Evolutionary conservation across 2,888 invertebrate species (phyloP).

Genomic region (Oligia strigilis): DNA sequence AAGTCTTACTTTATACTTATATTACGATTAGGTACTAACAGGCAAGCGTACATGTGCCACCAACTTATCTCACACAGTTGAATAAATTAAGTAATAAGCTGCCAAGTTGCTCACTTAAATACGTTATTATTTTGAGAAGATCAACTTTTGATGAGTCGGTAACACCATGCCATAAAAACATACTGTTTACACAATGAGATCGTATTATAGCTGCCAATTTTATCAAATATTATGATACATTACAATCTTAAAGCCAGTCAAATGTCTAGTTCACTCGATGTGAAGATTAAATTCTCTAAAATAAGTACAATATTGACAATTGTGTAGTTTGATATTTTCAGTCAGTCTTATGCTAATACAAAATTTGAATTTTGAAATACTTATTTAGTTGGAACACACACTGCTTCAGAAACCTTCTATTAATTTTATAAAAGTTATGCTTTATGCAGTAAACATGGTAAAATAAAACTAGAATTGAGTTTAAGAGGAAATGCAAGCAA

Average conservation of each 20-base stretch:
- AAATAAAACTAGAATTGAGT: constrained; percentile 7
- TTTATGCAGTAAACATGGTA: constrained; percentile 2
- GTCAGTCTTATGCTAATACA: constrained; percentile 67
- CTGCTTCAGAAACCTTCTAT: constrained; percentile 22
- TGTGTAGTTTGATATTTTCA: constrained; percentile 63
- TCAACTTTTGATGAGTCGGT: constrained; percentile 37
- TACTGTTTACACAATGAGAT: constrained; percentile 56
- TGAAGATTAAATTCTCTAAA: constrained; percentile 44
- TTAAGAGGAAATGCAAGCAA: neutral
- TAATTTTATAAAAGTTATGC: neutral
- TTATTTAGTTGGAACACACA: constrained; percentile 33
- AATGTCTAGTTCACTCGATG: constrained; percentile 31
- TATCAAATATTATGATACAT: constrained; percentile 21
- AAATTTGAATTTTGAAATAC: constrained; percentile 47
- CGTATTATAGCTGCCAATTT: constrained; percentile 44
- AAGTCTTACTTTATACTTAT: constrained; percentile 61
- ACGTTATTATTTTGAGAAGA: constrained; percentile 6
- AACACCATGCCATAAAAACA: constrained; percentile 28
- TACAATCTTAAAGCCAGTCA: constrained; percentile 47
- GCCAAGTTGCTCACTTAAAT: constrained; percentile 10
- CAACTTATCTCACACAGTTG: constrained; percentile 38
- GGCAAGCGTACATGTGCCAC: constrained; percentile 60
- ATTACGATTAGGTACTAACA: constrained; percentile 67
- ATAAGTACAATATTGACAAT: constrained; percentile 55
- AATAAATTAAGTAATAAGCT: constrained; percentile 15